Conservation (phyloP, 1,140 invertebrate species). For the Drosophila pachea region DNA sequence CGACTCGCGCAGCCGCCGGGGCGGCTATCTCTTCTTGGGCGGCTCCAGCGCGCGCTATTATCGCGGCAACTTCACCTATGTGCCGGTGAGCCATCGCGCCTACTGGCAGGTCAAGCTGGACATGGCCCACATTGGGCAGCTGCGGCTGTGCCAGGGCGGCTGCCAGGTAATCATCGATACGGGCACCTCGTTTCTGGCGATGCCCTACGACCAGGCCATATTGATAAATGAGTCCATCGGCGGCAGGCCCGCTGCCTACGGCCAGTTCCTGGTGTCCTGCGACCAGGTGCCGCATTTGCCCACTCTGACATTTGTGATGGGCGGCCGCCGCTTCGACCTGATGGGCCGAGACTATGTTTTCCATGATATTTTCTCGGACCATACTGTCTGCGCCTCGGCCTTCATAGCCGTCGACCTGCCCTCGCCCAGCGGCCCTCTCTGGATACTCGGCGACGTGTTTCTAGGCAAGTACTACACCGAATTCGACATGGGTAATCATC, state of each 20-base stretch:
- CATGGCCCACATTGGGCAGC: conserved; percentile 42
- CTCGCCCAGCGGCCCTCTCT: conserved; percentile 58
- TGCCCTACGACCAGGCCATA: conserved; percentile 79
- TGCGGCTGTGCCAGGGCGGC: conserved; percentile 78
- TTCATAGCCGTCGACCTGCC: conserved; percentile 67
- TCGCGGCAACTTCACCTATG: conserved; percentile 69
- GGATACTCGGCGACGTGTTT: conserved; percentile 83
- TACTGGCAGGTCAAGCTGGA: conserved; percentile 77
- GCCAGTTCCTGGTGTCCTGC: conserved; percentile 54
- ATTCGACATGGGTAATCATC: conserved; percentile 85
- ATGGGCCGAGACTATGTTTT: conserved; percentile 61
- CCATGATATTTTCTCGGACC: conserved; percentile 43
- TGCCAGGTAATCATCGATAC: conserved; percentile 88
- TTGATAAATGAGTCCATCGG: conserved; percentile 63
- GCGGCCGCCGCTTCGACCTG: conserved; percentile 54
- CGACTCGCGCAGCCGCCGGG: conserved; percentile 81
- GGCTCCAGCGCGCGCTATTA: conserved; percentile 63
- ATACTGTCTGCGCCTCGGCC: conserved; percentile 51
- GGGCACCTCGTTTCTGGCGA: conserved; percentile 86
- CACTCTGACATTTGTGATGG: conserved; percentile 50
- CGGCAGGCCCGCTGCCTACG: conserved; percentile 50
- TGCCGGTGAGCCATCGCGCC: conserved; percentile 55
- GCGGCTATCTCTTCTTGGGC: conserved; percentile 69
- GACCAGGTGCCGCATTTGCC: conserved; percentile 48
- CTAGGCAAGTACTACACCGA: conserved; percentile 85